phyloP scores from a whole-genome alignment of 2,797 vertebrate genomes.

The Sebastes dallii region DNA sequence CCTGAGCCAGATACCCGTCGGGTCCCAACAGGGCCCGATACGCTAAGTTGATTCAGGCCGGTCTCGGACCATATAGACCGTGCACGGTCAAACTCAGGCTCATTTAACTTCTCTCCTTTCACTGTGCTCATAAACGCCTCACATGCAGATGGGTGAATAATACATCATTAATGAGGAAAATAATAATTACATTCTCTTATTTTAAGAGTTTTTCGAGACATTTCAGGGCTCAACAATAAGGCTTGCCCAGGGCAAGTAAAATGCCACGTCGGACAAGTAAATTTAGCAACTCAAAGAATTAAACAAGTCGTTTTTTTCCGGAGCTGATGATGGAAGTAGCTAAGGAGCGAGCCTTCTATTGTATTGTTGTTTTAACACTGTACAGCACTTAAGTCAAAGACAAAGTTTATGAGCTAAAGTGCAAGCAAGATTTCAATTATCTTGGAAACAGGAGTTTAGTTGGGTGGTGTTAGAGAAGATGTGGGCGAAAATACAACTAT shows the following conservation, averaged over 20 bases:
- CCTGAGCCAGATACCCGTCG: not conserved
- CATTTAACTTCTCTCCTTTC: not conserved
- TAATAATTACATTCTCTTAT: not conserved
- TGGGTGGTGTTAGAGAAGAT: too few relatives aligned
- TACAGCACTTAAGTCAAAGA: too few relatives aligned
- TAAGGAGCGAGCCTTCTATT: too few relatives aligned
- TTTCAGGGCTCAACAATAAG: too few relatives aligned
- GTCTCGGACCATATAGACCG: too few relatives aligned
- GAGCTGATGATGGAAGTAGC: too few relatives aligned
- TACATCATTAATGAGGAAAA: not conserved
- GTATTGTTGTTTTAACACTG: too few relatives aligned
- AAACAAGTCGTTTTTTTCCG: too few relatives aligned
- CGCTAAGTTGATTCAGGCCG: not conserved
- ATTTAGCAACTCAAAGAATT: too few relatives aligned
- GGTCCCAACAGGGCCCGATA: not conserved
- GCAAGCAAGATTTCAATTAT: not conserved
- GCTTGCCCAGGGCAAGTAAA: too few relatives aligned
- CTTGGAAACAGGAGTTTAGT: not conserved
- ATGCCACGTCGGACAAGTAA: too few relatives aligned
- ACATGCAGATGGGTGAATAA: not conserved
- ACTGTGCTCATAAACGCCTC: not conserved
- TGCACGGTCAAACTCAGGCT: accelerated
- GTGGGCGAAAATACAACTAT: not conserved
- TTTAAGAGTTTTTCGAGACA: not conserved
- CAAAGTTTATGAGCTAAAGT: not conserved